Percentiles rank a stretch among this genome's conserved stretches.
phyloP scores from a whole-genome alignment of 1,140 invertebrate species.

The Trichonephila clavipes region DNA sequence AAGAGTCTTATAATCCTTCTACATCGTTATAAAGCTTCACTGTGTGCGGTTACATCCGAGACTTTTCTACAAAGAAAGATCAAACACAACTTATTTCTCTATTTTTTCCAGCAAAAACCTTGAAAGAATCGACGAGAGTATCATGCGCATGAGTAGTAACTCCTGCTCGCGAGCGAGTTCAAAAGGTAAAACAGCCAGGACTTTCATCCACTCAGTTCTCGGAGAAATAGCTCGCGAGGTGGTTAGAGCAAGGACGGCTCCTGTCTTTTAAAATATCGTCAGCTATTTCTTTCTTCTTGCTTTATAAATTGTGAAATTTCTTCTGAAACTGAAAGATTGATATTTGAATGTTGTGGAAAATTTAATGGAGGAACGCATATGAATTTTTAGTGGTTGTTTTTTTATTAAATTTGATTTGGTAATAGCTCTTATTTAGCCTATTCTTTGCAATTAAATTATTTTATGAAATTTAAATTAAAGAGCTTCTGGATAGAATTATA shows the following conservation, averaged over 20 bases:
- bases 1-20: too few species aligned
- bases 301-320: neutral
- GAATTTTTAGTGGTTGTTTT: neutral
- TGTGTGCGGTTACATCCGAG: too few species aligned
- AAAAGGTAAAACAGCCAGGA: neutral
- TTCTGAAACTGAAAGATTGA: neutral
- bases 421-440: neutral
- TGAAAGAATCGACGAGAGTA: neutral
- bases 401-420: neutral
- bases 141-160: neutral
- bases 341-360: neutral
- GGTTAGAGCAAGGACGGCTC: neutral
- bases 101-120: neutral
- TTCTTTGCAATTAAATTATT: neutral
- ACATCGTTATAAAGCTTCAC: too few species aligned
- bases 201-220: slow-evolving; percentile 7
- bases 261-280: neutral
- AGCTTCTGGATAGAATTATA: too few species aligned
- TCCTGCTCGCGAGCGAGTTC: neutral
- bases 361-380: neutral
- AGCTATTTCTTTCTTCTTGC: neutral
- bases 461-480: neutral
- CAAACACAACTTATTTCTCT: neutral
- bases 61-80: neutral
- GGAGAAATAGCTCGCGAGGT: neutral